These are phyloP conservation scores for Atrina japonica DNA, from an alignment of 2,888 invertebrate species.

Conservation along the genomic window DNA sequence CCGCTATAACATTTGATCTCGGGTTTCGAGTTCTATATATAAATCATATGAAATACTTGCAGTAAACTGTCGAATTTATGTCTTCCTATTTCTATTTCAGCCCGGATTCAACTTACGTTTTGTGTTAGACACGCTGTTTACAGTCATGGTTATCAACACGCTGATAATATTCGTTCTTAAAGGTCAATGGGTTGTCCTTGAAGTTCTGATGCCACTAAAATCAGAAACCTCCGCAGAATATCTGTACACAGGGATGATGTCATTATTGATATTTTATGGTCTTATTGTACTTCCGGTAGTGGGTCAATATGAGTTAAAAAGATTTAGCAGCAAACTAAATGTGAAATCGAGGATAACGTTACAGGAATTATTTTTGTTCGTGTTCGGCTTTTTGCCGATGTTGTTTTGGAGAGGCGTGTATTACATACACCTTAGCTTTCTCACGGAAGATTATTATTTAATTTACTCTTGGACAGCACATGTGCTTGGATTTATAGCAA, in stretches of 20 bases:
- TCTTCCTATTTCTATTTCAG: conserved; percentile 3
- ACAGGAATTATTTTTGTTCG: conserved; percentile 10
- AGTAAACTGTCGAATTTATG: no score
- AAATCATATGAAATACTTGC: no score
- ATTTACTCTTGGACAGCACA: conserved; percentile 12
- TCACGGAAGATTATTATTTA: conserved; percentile 5
- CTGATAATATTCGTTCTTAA: conserved; percentile 19
- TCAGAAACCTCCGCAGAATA: background rate
- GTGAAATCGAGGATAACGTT: background rate
- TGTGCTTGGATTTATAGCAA: conserved; percentile 19
- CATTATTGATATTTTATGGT: conserved; percentile 26
- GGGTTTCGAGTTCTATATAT: no score
- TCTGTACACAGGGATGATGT: background rate
- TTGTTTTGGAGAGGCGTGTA: conserved; percentile 18
- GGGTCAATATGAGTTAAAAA: conserved; percentile 14
- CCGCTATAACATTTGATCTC: no score
- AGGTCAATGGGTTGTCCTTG: conserved; percentile 25
- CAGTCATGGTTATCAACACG: conserved; percentile 14
- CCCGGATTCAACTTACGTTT: conserved; percentile 8
- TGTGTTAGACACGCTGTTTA: conserved; percentile 15
- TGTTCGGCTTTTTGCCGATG: conserved; percentile 14
- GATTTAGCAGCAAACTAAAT: conserved; percentile 12
- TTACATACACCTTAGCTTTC: conserved; percentile 9
- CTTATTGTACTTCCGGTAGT: conserved; percentile 13
- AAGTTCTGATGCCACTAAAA: conserved; percentile 9